Conservation (phyloP, 1,140 invertebrate species). For the Pachypeltis micranthus region DNA sequence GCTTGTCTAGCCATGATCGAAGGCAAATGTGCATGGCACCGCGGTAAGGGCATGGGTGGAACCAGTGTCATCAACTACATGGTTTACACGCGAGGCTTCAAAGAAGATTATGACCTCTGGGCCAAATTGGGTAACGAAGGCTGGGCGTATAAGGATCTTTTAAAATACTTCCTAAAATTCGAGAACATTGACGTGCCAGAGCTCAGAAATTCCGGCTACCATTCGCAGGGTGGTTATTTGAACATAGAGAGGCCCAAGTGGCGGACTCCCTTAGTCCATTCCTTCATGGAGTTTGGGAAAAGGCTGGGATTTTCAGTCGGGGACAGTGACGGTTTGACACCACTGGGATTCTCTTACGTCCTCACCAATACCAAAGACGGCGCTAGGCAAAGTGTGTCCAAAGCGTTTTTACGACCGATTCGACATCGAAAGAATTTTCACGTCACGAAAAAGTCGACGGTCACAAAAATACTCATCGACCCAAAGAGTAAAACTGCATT, state of each 20-base stretch:
- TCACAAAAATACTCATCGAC: slow-evolving; percentile 54
- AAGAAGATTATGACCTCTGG: slow-evolving; percentile 60
- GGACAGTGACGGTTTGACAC: slow-evolving; percentile 46
- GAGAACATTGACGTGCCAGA: slow-evolving; percentile 45
- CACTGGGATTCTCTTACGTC: slow-evolving; percentile 52
- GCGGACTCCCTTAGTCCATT: slow-evolving; percentile 40
- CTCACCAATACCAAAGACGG: slow-evolving; percentile 48
- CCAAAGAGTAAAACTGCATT: slow-evolving; percentile 42
- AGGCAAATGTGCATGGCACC: slow-evolving; percentile 54
- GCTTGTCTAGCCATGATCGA: slow-evolving; percentile 50
- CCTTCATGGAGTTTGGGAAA: slow-evolving; percentile 42
- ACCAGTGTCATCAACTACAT: slow-evolving; percentile 72
- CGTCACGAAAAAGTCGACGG: slow-evolving; percentile 50
- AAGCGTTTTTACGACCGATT: slow-evolving; percentile 45
- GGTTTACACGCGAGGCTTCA: slow-evolving; percentile 61
- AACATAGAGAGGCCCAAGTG: slow-evolving; percentile 53
- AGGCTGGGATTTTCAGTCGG: slow-evolving; percentile 42
- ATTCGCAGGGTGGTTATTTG: slow-evolving; percentile 49
- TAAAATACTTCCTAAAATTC: slow-evolving; percentile 73
- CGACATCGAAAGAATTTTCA: slow-evolving; percentile 52
- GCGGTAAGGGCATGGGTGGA: slow-evolving; percentile 57
- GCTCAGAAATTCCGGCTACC: slow-evolving; percentile 40
- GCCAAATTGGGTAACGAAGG: slow-evolving; percentile 62
- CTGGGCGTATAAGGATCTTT: slow-evolving; percentile 72
- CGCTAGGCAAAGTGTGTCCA: slow-evolving; percentile 47